Evolutionary conservation across 2,888 invertebrate species (phyloP), one percentile per base, ranked within the genome.

Genomic region (Mechanitis mazaeus): DNA sequence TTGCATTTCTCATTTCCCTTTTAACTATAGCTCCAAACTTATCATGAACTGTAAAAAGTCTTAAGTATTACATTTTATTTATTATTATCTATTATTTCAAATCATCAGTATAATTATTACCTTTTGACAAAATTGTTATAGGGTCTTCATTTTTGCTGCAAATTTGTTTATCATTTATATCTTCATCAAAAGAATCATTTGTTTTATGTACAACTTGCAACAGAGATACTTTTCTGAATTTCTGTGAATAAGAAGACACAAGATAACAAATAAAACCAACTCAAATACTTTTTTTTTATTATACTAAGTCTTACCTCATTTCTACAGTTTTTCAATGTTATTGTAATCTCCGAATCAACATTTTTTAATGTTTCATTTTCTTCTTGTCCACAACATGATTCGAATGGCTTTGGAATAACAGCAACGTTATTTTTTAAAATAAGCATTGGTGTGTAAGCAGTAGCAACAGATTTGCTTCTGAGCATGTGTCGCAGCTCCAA

Each of bases 201-300:
- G 84, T 83, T 80, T 87, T 90, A 73, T 89, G 89, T 45, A 89
- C 73, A 12, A 90, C 84, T 87, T 89, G 85, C 60, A 90, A 69
- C 47, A 87, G 63, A 7, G 87, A 86, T 3, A 90, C 80, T 63
- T 88, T 80, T 59, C 73, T 79, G 60, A 73, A 88, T 68, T 73
- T 76, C 89, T 90, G 72, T 7, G 2, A 45, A 31, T 9, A 20
- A 20, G 20, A 20, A 20, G 20, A 20, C 20, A 20, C 20, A 20
- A 20, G 20, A 20, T 20, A 20, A 20, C 20, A 20, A 20, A 20
- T 20, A 20, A 20, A 20, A 20, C 20, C 1, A 20, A 20, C 0
- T 20, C 9, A 42, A 31, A 3, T 47, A 47, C 3, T n/a, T 50
- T 31, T 31, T 31, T 31, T 31, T 31, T n/a, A 6, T 50, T 7